These are phyloP conservation scores for Tichodroma muraria DNA, from an alignment of 2,113 vertebrate genomes.

Conservation along the genomic window DNA sequence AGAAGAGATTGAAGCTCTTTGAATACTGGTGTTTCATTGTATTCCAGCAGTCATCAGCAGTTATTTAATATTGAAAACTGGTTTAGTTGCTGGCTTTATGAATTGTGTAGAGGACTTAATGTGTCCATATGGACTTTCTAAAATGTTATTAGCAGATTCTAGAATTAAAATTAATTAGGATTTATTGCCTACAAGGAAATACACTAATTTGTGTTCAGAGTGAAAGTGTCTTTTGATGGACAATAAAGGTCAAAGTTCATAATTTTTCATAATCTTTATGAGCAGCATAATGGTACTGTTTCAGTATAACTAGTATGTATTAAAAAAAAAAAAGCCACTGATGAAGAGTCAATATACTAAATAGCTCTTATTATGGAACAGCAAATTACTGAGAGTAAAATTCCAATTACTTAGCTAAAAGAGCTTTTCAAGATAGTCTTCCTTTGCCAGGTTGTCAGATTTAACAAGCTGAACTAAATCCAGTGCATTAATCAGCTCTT, in stretches of 20 bases:
- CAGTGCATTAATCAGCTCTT: constrained; percentile 65
- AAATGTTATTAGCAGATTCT: constrained; percentile 59
- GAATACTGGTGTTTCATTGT: background rate
- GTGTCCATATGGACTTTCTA: constrained; percentile 46
- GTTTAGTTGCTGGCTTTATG: constrained; percentile 45
- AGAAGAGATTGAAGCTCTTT: background rate
- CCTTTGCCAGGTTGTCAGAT: constrained; percentile 58
- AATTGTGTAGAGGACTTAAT: constrained; percentile 39
- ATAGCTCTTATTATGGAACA: constrained; percentile 32
- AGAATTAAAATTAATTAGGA: constrained; percentile 60
- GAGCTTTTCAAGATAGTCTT: constrained; percentile 55
- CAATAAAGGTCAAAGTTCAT: constrained; percentile 51
- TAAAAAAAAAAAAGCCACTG: background rate
- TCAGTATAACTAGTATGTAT: background rate
- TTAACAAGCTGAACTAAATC: constrained; percentile 72
- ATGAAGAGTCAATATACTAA: constrained; percentile 24
- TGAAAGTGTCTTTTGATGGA: constrained; percentile 38
- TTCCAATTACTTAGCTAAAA: constrained; percentile 66
- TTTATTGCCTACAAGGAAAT: constrained; percentile 59
- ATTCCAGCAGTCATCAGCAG: background rate
- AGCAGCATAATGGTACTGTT: constrained; percentile 9
- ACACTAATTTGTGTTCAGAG: constrained; percentile 13
- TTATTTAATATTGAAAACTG: constrained; percentile 24
- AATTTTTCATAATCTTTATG: constrained; percentile 19
- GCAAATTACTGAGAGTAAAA: constrained; percentile 60